Evolutionary conservation across 2,797 vertebrate genomes (phyloP).

Genomic region (Phrynocephalus guinanensis): DNA sequence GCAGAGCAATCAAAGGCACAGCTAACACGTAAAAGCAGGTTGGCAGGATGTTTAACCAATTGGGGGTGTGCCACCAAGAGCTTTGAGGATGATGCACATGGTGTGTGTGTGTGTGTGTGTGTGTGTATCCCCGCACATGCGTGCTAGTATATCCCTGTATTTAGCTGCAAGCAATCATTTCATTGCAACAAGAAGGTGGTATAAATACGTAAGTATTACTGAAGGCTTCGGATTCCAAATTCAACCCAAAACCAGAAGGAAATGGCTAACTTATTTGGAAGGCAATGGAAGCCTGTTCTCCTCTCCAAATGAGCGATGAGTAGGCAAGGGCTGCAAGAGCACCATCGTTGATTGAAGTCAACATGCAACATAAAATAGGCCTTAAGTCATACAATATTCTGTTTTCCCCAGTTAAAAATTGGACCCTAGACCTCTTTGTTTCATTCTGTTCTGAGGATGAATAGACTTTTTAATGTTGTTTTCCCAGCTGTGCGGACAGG

Average conservation of each 20-base stretch:
- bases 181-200: too few species aligned
- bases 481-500: slow-evolving; percentile 25
- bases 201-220: background rate
- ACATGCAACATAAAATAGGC: background rate
- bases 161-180: too few species aligned
- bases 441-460: background rate
- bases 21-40: too few species aligned
- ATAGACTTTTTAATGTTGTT: slow-evolving; percentile 27
- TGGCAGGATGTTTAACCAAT: too few species aligned
- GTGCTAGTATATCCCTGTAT: too few species aligned
- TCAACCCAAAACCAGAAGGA: too few species aligned
- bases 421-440: background rate
- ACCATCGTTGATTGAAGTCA: background rate
- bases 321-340: background rate
- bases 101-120: too few species aligned
- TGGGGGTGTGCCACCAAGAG: too few species aligned
- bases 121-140: too few species aligned
- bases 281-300: background rate
- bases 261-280: background rate
- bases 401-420: background rate
- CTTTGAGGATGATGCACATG: too few species aligned
- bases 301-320: too few species aligned
- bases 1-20: too few species aligned
- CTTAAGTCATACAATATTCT: background rate
- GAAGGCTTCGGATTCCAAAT: background rate